Base-by-base conservation (phyloP, 1,140 invertebrate genomes). In the Drosophila tsacasi region DNA sequence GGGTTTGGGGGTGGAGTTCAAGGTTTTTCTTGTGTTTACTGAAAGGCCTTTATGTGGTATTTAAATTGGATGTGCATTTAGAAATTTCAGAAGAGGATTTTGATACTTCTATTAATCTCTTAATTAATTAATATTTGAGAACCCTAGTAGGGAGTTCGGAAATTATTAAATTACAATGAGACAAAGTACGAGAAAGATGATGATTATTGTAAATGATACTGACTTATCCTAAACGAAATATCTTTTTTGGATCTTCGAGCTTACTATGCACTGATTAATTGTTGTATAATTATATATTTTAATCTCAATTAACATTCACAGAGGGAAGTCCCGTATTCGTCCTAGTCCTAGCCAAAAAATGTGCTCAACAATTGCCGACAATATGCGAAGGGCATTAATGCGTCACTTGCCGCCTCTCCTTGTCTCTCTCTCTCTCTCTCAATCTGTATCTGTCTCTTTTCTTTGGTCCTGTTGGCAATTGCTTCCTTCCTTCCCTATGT, bases 391-490 rank as follows among this genome's bases (percentile, higher is more conserved):
- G 23, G 44, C 69, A 74, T 73, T 52, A 61, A 73, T 61, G 46
- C 68, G 71, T 52, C 71, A 46, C 65, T 49, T 47, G 69, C 30
- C 13, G 10, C 27, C 27, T 32, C 27, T 40, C 42, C 13, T 21
- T 23, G 5, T n/a, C 9, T 42, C 27, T 23, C 8, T n/a, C 9
- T 42, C 17, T 40, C 13, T 21, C 9, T 35, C 19, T 27, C 27
- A 39, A n/a, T n/a, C 6, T 52, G 42, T 27, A 12, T 35, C 30
- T 40, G 19, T 59, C 32, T 42, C 32, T n/a, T 39, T 57, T 23
- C 23, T 17, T 52, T 7, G 32, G 67, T 71, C 49, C 67, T 68
- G 63, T 39, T 46, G 47, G 74, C 40, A 77, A 76, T 76, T 76
- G 73, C 54, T 77, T 55, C 25, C 71, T 64, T 64, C 67, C 66